Evolutionary conservation across 1,140 invertebrate genomes (phyloP).

Genomic region (Zophobas morio): DNA sequence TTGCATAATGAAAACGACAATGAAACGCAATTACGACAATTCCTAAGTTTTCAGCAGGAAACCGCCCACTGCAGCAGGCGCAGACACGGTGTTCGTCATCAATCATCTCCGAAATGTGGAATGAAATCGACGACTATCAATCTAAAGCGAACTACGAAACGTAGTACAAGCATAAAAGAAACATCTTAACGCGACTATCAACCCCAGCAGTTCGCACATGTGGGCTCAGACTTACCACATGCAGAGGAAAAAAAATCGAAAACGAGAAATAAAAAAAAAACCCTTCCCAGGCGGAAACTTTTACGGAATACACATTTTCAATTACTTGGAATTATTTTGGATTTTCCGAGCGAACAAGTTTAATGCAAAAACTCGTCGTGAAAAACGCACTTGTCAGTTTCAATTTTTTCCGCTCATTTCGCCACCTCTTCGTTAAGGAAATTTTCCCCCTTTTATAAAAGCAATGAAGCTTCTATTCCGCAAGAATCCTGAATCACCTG

Average conservation of each 20-base stretch:
- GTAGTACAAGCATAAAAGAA: slow-evolving; percentile 19
- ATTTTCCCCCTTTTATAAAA: slow-evolving; percentile 19
- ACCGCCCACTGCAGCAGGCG: slow-evolving; percentile 14
- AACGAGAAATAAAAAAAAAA: neutral
- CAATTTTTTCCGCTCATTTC: slow-evolving; percentile 16
- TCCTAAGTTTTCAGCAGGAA: slow-evolving; percentile 39
- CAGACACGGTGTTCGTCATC: neutral
- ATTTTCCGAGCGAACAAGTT: neutral
- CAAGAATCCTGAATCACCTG: slow-evolving; percentile 18
- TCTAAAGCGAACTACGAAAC: neutral
- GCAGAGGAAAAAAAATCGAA: slow-evolving; percentile 9
- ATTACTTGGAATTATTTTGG: neutral
- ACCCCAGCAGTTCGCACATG: slow-evolving; percentile 22
- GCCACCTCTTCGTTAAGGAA: slow-evolving; percentile 13
- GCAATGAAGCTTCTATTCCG: slow-evolving; percentile 4
- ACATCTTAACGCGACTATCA: neutral
- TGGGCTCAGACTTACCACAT: slow-evolving; percentile 15
- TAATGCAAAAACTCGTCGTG: neutral
- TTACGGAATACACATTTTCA: neutral
- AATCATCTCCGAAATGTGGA: slow-evolving; percentile 4
- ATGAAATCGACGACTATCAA: slow-evolving; percentile 13
- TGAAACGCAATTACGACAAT: slow-evolving; percentile 44
- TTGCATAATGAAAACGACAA: slow-evolving; percentile 47
- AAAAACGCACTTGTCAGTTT: slow-evolving; percentile 5
- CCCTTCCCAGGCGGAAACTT: neutral